Base-by-base conservation (phyloP, 2,113 vertebrate genomes). In the Pseudopipra pipra region DNA sequence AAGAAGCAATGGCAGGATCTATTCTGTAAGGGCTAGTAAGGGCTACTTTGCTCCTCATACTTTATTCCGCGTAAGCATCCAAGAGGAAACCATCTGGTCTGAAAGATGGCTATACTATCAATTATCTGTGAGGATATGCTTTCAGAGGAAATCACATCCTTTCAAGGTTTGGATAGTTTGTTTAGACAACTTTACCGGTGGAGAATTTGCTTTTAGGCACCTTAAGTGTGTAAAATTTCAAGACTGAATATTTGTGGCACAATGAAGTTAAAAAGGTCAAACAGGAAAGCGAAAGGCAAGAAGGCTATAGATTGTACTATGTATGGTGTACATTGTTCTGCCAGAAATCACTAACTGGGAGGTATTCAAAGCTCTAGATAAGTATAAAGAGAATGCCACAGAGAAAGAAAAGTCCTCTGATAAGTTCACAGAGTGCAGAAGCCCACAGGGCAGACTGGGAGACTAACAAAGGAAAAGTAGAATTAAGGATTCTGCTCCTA, bases 101-200 rank as follows among this genome's bases (percentile, higher is more conserved):
- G 67, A 96, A 96, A 92, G 93, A 96, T 88, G 90, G 81, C 56
- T 94, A 76, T 72, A 84, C 91, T 93, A 91, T 87, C 72, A 87
- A 92, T 95, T 95, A 95, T 92, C 85, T 91, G 74, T 77, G 56
- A 71, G 81, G 92, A 93, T 71, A 52, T 72, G 74, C 70, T 97
- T 91, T 90, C 86, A 93, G 94, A 92, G 80, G 83, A 89, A 96
- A 94, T 74, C 3, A 82, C 33, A 88, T 67, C 74, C 84, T 94
- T 95, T 94, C 89, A 92, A 91, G 77, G 59, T 79, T 56, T 74
- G 65, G 67, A 88, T 94, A 82, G 77, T 84, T 87, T 95, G 74
- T 94, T 95, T 94, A 78, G 91, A 68, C 41, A 91, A 87, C 49
- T 92, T 85, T 43, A 61, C 78, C 25, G 49, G 43, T 21, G 70